Evolutionary conservation across 1,140 invertebrate species (phyloP), one percentile per base, ranked within the genome.

Genomic region (Vollenhovia emeryi): DNA sequence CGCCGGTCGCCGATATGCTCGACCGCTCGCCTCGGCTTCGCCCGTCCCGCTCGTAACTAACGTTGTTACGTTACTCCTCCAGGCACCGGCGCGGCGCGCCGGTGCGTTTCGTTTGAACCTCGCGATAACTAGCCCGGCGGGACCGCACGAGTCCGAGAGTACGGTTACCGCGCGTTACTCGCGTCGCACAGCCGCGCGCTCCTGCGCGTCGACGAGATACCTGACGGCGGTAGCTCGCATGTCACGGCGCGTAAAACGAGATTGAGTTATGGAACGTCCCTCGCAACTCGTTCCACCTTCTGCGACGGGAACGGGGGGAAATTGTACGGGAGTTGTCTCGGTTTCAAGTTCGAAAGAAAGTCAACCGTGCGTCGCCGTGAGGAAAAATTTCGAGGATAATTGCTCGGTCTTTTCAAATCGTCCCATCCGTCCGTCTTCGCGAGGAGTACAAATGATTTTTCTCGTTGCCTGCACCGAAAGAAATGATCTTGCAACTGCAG

Each of bases 1-100:
- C 75, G 52, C 43, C 75, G 75, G n/a, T n/a, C n/a, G n/a, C 43
- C 62, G 62, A 79, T 68, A 79, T 68, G 76, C 75, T 68, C 60
- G 60, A 68, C 59, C 62, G 60, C 75, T 52, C 30, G n/a, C n/a
- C n/a, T n/a, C 43, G 43, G 60, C 27, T 13, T 36, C 45, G 57
- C 43, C 43, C 55, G 74, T 43, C 55, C 55, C 40, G 55, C 55
- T 76, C 74, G 57, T 52, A 43, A 24, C 57, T 62, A 62, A 76
- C 74, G 74, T 36, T 59, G 52, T 60, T 36, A 59, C 36, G 36
- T 40, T 59, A 40, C 36, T 76, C n/a, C 73, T 60, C 30, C 36
- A 24, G 36, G 73, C 73, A 75, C 24, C 33, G 21, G 8, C 15
- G 68, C 13, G 40, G 0, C 6, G 43, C 40, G 64, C 7, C 66